Base-by-base conservation (phyloP, 2,113 vertebrate species). In the Verasper variegatus region DNA sequence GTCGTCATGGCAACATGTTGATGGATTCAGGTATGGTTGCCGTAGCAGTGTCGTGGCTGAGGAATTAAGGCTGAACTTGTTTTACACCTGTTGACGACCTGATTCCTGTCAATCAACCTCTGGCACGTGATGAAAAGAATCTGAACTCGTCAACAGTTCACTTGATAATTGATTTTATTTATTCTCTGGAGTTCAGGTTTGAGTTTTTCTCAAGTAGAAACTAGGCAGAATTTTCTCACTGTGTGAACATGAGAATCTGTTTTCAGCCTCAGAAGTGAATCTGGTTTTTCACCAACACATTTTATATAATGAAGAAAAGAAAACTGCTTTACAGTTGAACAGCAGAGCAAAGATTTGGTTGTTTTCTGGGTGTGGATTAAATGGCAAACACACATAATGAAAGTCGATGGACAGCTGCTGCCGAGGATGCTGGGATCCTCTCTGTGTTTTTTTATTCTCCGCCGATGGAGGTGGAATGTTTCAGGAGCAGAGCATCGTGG, bases 401-500 rank as follows among this genome's bases (percentile, higher is more conserved):
- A 31, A 31, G 31, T 2, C 9, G 35, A 37, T 18, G 18, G 14
- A 5, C 18, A 17, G 15, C 11, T 21, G 51, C 51, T 21, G 51
- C 51, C 14, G 51, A 54, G 51, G 51, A 54, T 54, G 14, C 51
- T 54, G 51, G 51, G 51, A 54, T 9, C 51, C 2, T 54, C 51
- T 20, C 3, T 8, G 18, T 54, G 18, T 51, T 13, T 26, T 26
- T 37, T 27, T 31, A n/a, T 56, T 66, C 35, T 65, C 61, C 1
- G 12, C 21, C 3, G 60, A 0, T 45, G 0, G 63, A 72, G 47
- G 37, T 37, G 81, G 80, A 88, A 88, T 85, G 85, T 85, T 75
- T 76, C 37, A 64, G 70, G 56, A 73, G 86, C 18, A 71, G 21
- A 71, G 56, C 35, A 71, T 66, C 15, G 42, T 63, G 9, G 7